Percentiles rank a stretch among this genome's conserved stretches.
phyloP scores from a whole-genome alignment of 1,140 invertebrate species.

The Nasonia giraulti region DNA sequence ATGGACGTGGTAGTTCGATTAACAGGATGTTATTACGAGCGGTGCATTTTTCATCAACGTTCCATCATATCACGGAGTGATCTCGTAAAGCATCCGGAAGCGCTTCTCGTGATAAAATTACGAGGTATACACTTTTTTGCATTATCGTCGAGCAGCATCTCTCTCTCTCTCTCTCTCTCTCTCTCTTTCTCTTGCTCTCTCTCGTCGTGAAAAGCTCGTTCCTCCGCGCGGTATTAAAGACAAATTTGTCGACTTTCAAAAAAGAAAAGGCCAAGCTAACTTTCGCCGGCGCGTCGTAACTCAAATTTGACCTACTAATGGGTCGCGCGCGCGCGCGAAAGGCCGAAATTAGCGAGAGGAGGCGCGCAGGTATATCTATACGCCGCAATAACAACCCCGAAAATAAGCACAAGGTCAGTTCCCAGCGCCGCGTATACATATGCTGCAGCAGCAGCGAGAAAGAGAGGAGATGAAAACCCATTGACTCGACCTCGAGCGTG shows the following conservation, averaged over 20 bases:
- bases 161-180: too few relatives aligned
- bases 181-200: too few relatives aligned
- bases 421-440: background rate
- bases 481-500: conserved; percentile 1
- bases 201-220: background rate
- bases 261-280: background rate
- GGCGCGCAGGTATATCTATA: background rate
- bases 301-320: conserved; percentile 1
- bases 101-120: too few relatives aligned
- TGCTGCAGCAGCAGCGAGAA: background rate
- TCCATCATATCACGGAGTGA: background rate
- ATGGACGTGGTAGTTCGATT: too few relatives aligned
- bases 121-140: too few relatives aligned
- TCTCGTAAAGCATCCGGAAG: background rate
- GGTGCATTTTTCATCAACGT: background rate
- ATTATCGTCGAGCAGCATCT: too few relatives aligned
- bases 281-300: background rate
- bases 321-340: background rate
- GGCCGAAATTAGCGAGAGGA: background rate
- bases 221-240: background rate
- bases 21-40: too few relatives aligned
- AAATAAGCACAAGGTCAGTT: conserved; percentile 30
- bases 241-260: background rate
- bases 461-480: background rate
- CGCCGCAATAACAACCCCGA: conserved; percentile 9